phyloP scores from a whole-genome alignment of 2,888 invertebrate species.

The Folsomia candida region DNA sequence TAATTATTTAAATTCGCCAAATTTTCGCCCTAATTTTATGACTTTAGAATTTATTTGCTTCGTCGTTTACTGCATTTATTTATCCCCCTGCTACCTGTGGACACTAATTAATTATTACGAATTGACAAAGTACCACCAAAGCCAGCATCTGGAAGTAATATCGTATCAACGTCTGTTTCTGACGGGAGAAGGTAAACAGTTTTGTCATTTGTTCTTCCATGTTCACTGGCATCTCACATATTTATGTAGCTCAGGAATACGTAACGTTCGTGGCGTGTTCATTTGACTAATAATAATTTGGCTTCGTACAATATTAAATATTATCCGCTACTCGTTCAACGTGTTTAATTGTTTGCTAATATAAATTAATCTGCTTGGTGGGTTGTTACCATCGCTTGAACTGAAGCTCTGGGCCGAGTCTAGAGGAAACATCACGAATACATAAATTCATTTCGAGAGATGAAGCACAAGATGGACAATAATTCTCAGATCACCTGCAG shows the following conservation, averaged over 20 bases:
- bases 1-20: no score
- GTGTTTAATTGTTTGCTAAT: not conserved
- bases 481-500: no score
- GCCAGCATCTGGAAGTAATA: not conserved
- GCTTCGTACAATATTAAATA: not conserved
- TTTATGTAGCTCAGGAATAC: no score
- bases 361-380: not conserved
- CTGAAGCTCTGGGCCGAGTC: no score
- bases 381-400: no score
- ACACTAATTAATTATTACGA: not conserved
- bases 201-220: not conserved
- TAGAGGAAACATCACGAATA: no score
- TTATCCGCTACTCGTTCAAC: not conserved
- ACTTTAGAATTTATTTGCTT: not conserved
- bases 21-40: slow-evolving; percentile 3
- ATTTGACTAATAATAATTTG: not conserved
- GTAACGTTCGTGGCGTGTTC: not conserved
- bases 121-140: not conserved
- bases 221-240: not conserved
- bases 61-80: not conserved
- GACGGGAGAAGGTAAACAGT: not conserved
- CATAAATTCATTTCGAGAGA: no score
- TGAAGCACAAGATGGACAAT: no score
- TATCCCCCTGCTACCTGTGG: not conserved
- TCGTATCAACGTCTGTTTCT: not conserved